Conservation (phyloP, 2,113 vertebrate species). For the Aix galericulata region DNA sequence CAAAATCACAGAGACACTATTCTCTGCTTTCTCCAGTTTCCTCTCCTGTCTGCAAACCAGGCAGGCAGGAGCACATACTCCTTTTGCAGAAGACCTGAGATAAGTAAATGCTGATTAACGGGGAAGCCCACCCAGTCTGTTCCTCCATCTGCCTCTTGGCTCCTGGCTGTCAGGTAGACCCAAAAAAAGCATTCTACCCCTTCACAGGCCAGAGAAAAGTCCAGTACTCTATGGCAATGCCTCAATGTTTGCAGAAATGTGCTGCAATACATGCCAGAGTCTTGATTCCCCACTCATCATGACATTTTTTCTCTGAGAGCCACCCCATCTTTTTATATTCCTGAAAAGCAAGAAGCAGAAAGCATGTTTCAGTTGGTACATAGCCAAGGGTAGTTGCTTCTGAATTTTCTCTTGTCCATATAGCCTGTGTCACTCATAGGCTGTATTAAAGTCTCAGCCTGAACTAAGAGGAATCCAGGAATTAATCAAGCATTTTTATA, state of each 20-base stretch:
- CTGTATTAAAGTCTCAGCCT: background rate
- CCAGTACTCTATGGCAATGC: background rate
- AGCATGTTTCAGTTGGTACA: background rate
- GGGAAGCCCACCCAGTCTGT: background rate
- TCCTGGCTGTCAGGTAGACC: background rate
- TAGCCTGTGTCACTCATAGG: background rate
- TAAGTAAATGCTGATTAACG: background rate
- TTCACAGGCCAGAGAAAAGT: background rate
- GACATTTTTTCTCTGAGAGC: background rate
- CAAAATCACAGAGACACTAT: background rate
- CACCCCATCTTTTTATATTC: background rate
- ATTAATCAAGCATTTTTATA: constrained; percentile 44
- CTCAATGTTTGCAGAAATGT: background rate
- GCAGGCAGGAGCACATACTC: background rate
- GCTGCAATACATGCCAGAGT: background rate
- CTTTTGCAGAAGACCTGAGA: background rate
- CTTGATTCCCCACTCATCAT: background rate
- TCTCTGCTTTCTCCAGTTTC: background rate
- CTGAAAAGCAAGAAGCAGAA: background rate
- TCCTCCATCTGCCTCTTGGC: background rate
- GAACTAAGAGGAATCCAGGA: background rate
- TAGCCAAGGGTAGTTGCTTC: background rate
- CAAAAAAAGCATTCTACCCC: background rate
- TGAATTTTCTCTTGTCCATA: background rate
- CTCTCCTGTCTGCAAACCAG: background rate